Evolutionary conservation across 1,140 invertebrate species (phyloP).

Genomic region (Brachionus asplanchnoidis): DNA sequence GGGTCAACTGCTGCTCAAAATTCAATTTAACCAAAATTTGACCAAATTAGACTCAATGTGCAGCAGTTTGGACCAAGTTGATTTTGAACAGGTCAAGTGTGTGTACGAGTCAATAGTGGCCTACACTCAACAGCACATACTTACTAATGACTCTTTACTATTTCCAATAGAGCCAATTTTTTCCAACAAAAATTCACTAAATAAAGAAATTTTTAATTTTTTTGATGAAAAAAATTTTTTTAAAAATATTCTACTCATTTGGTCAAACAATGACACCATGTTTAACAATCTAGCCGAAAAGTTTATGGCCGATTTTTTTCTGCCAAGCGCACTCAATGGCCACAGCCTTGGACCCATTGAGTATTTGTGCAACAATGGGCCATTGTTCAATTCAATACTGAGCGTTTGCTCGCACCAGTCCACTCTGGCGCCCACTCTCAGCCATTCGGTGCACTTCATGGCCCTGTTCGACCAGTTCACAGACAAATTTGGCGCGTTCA

Average conservation of each 20-base stretch:
- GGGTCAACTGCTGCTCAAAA: neutral
- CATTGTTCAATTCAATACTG: neutral
- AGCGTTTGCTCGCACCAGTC: neutral
- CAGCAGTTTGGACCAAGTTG: neutral
- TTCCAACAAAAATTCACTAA: neutral
- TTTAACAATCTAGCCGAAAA: neutral
- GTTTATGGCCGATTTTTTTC: neutral
- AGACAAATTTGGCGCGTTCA: neutral
- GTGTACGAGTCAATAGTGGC: neutral
- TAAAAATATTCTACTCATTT: neutral
- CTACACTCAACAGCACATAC: neutral
- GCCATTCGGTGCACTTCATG: neutral
- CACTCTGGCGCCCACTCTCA: neutral
- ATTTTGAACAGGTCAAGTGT: neutral
- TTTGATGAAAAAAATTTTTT: conserved; percentile 10
- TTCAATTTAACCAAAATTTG: neutral
- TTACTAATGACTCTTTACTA: neutral
- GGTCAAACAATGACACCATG: neutral
- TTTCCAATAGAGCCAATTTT: neutral
- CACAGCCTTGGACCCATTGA: neutral
- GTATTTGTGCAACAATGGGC: neutral
- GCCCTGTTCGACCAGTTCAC: neutral
- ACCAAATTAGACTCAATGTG: neutral
- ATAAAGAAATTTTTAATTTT: neutral
- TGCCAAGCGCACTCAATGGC: neutral